Evolutionary conservation across 2,888 invertebrate genomes (phyloP).

Genomic region (Lampropteryx suffumata): DNA sequence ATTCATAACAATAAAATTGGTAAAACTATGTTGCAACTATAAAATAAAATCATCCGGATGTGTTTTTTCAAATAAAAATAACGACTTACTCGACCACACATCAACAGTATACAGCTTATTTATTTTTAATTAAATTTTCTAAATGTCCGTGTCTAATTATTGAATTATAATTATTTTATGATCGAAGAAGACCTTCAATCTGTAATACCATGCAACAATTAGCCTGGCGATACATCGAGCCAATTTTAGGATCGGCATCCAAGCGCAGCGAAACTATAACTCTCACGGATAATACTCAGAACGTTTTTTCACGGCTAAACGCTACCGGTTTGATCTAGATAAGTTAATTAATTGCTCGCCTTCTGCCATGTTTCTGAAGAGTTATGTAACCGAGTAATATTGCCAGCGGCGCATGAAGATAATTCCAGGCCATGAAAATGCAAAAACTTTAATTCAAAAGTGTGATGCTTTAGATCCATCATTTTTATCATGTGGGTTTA

Average conservation of each 20-base stretch:
- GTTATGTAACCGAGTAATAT: conserved; percentile 27
- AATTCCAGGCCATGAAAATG: conserved; percentile 21
- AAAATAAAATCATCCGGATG: not conserved
- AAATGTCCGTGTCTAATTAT: not conserved
- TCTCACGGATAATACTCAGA: conserved; percentile 38
- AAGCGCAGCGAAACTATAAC: conserved; percentile 54
- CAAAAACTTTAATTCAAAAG: conserved; percentile 11
- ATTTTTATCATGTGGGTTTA: not conserved
- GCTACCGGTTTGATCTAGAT: conserved; percentile 37
- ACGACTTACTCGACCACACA: not conserved
- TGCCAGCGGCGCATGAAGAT: conserved; percentile 27
- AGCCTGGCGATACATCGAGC: conserved; percentile 67
- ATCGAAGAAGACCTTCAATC: conserved; percentile 3
- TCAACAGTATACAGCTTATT: not conserved
- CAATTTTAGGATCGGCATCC: conserved; percentile 39
- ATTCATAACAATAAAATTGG: too few relatives aligned
- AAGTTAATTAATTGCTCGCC: conserved; percentile 37
- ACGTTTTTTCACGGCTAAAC: conserved; percentile 37
- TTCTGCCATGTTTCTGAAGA: conserved; percentile 31
- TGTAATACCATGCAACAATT: conserved; percentile 68
- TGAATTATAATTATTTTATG: conserved; percentile 6
- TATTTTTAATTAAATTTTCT: not conserved
- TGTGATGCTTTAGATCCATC: conserved; percentile 14
- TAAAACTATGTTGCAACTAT: not conserved
- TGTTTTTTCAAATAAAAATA: not conserved